Evolutionary conservation across 2,888 invertebrate genomes (phyloP).

Genomic region (Pristionchus exspectatus): DNA sequence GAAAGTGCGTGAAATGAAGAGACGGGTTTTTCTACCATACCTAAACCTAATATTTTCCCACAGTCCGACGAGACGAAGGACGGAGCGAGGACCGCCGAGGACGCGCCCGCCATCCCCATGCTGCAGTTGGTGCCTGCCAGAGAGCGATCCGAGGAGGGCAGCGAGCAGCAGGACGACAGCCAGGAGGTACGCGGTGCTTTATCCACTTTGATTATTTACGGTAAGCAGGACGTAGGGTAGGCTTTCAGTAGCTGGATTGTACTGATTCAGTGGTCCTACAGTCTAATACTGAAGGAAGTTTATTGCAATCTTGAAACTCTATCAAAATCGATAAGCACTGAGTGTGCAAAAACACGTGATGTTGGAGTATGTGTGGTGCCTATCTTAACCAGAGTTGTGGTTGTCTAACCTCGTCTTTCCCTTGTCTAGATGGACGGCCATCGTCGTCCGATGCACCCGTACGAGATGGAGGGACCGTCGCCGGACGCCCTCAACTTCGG

Average conservation of each 20-base stretch:
- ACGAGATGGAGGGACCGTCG: constrained; percentile 53
- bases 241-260: no score
- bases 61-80: constrained; percentile 41
- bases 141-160: neutral
- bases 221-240: no score
- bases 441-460: constrained; percentile 51
- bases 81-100: constrained; percentile 18
- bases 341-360: no score
- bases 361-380: neutral
- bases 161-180: neutral
- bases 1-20: no score
- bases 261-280: no score
- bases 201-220: no score
- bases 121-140: neutral
- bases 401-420: neutral
- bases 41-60: no score
- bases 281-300: no score
- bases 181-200: neutral
- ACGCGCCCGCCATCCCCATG: neutral
- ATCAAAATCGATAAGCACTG: no score
- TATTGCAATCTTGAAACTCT: no score
- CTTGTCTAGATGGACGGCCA: neutral
- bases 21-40: no score
- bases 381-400: neutral
- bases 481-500: constrained; percentile 52